phyloP scores from a whole-genome alignment of 2,113 vertebrate genomes.

The Rhinoderma darwinii region DNA sequence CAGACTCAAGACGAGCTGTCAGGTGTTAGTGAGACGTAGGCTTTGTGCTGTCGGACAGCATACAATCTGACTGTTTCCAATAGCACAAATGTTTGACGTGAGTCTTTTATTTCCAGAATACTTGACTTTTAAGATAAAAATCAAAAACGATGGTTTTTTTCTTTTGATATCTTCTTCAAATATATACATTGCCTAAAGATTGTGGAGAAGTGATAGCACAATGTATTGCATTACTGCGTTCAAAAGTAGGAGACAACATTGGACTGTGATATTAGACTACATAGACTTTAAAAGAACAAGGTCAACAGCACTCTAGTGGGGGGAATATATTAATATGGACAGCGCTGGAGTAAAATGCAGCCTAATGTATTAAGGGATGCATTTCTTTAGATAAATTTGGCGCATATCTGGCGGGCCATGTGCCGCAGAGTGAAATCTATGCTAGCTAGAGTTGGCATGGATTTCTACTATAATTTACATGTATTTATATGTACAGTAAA shows the following conservation, averaged over 20 bases:
- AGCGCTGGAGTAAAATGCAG: too few species aligned
- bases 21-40: constrained; percentile 61
- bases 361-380: too few species aligned
- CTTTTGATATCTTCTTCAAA: not conserved
- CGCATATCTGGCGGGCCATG: too few species aligned
- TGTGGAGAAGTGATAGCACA: not conserved
- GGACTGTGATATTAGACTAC: not conserved
- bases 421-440: too few species aligned
- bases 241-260: not conserved
- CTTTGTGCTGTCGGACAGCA: constrained; percentile 28
- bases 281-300: too few species aligned
- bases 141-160: not conserved
- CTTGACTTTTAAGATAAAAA: constrained; percentile 7
- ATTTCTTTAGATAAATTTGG: too few species aligned
- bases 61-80: constrained; percentile 6
- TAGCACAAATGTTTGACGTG: not conserved
- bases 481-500: too few species aligned
- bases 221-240: not conserved
- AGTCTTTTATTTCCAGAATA: not conserved
- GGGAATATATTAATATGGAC: too few species aligned
- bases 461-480: too few species aligned
- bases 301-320: too few species aligned
- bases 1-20: constrained; percentile 46
- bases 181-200: not conserved
- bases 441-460: too few species aligned